Evolutionary conservation across 2,113 vertebrate genomes (phyloP).

Genomic region (Balaeniceps rex): DNA sequence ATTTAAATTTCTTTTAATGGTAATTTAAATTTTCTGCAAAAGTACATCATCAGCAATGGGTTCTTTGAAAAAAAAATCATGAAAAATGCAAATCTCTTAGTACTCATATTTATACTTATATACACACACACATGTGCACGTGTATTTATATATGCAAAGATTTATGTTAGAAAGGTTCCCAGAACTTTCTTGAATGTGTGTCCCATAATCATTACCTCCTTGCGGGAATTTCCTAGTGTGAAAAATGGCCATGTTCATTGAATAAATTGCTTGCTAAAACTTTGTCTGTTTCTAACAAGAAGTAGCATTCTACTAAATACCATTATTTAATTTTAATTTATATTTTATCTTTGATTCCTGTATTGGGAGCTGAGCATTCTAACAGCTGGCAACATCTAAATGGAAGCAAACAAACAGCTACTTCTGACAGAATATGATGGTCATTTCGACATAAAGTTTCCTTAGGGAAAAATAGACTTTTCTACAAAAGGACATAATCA

Average conservation of each 20-base stretch:
- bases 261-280: background rate
- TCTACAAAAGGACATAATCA: background rate
- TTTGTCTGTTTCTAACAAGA: background rate
- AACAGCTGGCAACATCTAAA: background rate
- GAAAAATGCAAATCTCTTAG: background rate
- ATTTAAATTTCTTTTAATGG: background rate
- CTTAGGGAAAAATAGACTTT: background rate
- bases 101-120: background rate
- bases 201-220: background rate
- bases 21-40: background rate
- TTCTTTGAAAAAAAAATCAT: background rate
- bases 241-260: background rate
- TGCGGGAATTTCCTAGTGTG: background rate
- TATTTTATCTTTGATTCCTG: background rate
- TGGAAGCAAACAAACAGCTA: background rate
- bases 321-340: background rate
- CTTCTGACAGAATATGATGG: background rate
- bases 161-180: background rate
- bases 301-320: background rate
- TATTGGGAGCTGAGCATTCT: background rate
- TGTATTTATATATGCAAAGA: background rate
- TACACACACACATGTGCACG: fast-evolving
- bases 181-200: background rate
- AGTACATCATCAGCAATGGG: background rate
- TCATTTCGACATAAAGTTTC: background rate